These are phyloP conservation scores for Grapholita molesta DNA, from an alignment of 1,140 invertebrate genomes.

Conservation along the genomic window DNA sequence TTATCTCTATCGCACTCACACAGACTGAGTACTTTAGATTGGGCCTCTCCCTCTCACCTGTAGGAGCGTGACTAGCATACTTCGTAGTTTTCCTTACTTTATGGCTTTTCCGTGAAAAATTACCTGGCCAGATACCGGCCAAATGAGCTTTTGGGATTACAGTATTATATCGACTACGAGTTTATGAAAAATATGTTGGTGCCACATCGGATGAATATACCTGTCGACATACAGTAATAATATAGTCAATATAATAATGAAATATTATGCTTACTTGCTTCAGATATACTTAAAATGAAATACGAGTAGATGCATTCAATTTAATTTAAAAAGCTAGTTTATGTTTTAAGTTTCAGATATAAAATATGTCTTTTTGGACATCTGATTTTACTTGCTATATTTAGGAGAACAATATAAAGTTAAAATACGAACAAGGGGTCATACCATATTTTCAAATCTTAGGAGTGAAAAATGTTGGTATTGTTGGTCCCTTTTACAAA, in stretches of 20 bases:
- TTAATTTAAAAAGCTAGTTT: neutral
- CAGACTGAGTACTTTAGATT: neutral
- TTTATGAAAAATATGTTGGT: neutral
- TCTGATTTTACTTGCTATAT: neutral
- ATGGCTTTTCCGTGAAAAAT: slow-evolving; percentile 16
- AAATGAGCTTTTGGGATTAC: slow-evolving; percentile 14
- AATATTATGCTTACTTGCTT: too few relatives aligned
- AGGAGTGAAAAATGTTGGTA: neutral
- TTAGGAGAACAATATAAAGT: neutral
- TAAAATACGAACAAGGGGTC: neutral
- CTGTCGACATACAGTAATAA: too few relatives aligned
- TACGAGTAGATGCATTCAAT: too few relatives aligned
- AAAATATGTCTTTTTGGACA: too few relatives aligned
- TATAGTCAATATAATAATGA: neutral
- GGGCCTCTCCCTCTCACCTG: neutral
- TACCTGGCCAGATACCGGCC: slow-evolving; percentile 8
- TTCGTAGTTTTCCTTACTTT: slow-evolving; percentile 8
- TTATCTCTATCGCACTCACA: neutral
- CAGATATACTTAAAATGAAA: too few relatives aligned
- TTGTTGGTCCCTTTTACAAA: neutral
- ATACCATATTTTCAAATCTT: neutral
- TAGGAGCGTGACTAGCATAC: slow-evolving; percentile 7
- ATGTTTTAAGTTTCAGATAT: neutral
- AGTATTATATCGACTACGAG: neutral
- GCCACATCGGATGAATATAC: neutral